Conservation (phyloP, 1,140 invertebrate genomes). For the Panonychus citri region DNA sequence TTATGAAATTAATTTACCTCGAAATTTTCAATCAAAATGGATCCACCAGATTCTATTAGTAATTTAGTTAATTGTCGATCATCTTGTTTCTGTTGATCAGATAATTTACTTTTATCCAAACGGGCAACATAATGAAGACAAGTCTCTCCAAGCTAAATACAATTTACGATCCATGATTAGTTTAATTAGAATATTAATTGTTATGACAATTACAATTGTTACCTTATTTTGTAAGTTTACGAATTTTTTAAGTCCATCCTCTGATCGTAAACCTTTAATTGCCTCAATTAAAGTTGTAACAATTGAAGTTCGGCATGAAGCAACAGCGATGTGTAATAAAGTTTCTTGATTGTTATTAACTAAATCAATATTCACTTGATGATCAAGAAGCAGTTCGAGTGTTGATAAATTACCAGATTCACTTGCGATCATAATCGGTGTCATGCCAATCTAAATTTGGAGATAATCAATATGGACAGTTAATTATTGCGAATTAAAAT, state of each 20-base stretch:
- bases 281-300: conserved; percentile 1
- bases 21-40: conserved; percentile 50
- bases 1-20: not conserved
- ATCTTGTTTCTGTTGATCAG: conserved; percentile 39
- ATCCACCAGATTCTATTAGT: conserved; percentile 69
- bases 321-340: conserved; percentile 10
- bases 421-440: conserved; percentile 64
- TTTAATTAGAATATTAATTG: not conserved
- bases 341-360: conserved; percentile 51
- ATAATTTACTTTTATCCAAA: not conserved
- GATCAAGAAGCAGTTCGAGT: conserved; percentile 57
- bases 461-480: too few species aligned
- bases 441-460: conserved; percentile 65
- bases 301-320: conserved; percentile 9
- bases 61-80: conserved; percentile 70
- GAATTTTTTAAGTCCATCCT: not conserved
- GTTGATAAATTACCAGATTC: conserved; percentile 64
- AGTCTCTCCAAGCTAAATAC: conserved; percentile 56
- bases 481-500: not conserved
- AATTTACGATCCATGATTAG: not conserved
- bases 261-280: not conserved
- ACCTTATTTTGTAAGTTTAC: conserved; percentile 12
- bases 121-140: conserved; percentile 53
- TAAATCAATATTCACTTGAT: conserved; percentile 64
- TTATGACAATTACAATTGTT: not conserved